Evolutionary conservation across 2,888 invertebrate species (phyloP), one percentile per base, ranked within the genome.

Genomic region (Lepidocyrtoides sp.): DNA sequence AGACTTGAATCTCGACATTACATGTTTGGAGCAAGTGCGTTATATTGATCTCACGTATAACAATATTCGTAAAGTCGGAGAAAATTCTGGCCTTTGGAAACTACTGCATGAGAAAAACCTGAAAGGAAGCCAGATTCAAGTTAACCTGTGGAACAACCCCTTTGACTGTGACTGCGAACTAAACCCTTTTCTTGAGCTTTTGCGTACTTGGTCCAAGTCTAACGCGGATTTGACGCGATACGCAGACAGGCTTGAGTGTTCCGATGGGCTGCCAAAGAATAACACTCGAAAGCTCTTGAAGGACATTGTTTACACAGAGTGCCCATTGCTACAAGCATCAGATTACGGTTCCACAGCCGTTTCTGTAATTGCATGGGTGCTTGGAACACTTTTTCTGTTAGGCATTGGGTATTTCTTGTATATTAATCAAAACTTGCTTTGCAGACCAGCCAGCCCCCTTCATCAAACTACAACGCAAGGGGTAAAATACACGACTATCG

Each of bases 401-500:
- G 95, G 97, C 8, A 94, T 97, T 8, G 95, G 96, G 32, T 96
- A 96, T 2, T 95, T 97, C 82, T 95, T 96, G 26, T 97, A 97
- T 94, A 95, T 97, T 44, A 97, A 97, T 94, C 96, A 96, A 92
- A 96, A 96, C 88, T 96, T 96, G 91, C 95, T 97, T 69, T 96
- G 96, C 92, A 90, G 85, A 10, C 96, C 96, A 95, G 95, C 97
- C 57, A 96, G 96, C 41, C 97, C 97, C 0, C 95, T 97, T 41
- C 95, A 97, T 72, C 96, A 97, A 93, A 96, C 96, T 85, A 96
- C 97, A 54, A 96, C 96, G 51, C 96, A 97, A 94, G 97, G 97
- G 95, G 97, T 97, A 51, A 97, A 97, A 92, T 97, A 97, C 94
- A 97, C 97, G 0, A 97, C 97, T 8, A 97, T 97, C 93, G 96